Evolutionary conservation across 2,113 vertebrate genomes (phyloP), one percentile per base, ranked within the genome.

Genomic region (Engraulis encrasicolus): DNA sequence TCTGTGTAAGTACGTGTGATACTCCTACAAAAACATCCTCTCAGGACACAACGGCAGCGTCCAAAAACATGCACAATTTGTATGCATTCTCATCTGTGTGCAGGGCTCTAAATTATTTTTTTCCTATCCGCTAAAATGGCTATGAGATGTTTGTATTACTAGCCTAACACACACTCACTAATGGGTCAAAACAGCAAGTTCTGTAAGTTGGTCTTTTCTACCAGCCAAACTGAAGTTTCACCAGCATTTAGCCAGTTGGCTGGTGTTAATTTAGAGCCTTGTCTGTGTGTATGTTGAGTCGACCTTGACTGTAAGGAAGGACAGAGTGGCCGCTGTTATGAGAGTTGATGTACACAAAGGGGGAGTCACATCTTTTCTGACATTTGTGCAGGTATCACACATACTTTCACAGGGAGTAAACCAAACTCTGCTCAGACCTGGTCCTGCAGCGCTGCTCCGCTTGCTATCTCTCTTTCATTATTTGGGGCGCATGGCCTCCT

Each of bases 1-100:
- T 82, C 92, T 87, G 86, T 86, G 66, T 91, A 90, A 87, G 36
- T 83, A 85, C 80, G 83, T 93, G 91, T 93, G 90, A 87, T 23
- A 84, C 54, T 23, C 54, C 0, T 19, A 23, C 54, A n/a, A 61
- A 23, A 6, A 61, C 54, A 14, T 54, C 50, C 11, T 23, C 54
- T 3, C n/a, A 1, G 54, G n/a, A 6, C 54, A 0, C 50, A 54
- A 4, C 11, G 20, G n/a, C 54, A 7, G 54, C 54, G 6, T n/a
- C n/a, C 1, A 9, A 23, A 3, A 61, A 12, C n/a, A 9, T 23
- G 20, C 50, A 20, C 17, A 19, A n/a, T n/a, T n/a, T n/a, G n/a
- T n/a, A n/a, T n/a, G n/a, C n/a, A n/a, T n/a, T n/a, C n/a, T n/a
- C n/a, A n/a, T n/a, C n/a, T n/a, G n/a, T n/a, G n/a, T n/a, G n/a